A percentile compares a stretch with the other conserved stretches of the same genome.
Conservation (phyloP, 2,888 invertebrate species). For the Limnephilus rhombicus region DNA sequence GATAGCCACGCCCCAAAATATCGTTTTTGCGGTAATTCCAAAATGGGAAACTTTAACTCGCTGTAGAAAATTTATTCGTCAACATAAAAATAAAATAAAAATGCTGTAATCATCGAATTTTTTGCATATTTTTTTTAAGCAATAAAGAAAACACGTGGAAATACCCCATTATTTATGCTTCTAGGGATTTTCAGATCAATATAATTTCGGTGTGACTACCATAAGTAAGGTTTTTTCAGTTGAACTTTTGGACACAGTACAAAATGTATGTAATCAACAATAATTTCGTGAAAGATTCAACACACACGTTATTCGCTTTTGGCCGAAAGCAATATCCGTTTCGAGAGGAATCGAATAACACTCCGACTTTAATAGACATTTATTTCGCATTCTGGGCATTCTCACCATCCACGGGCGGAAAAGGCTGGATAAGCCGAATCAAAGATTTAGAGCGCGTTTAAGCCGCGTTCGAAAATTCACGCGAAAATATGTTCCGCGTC, state of each 20-base stretch:
- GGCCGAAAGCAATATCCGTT: conserved; percentile 1
- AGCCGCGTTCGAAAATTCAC: conserved; percentile 24
- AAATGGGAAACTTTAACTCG: too few relatives aligned
- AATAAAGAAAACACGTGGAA: too few relatives aligned
- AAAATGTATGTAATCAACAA: neutral
- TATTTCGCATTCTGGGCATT: neutral
- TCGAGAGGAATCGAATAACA: neutral
- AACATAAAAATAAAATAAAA: too few relatives aligned
- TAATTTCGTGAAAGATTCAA: neutral
- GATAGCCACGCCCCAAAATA: too few relatives aligned
- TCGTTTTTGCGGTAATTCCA: too few relatives aligned
- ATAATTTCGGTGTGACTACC: too few relatives aligned
- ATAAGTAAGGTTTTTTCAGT: neutral
- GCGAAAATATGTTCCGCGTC: conserved; percentile 27
- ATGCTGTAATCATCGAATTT: too few relatives aligned
- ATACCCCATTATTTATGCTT: too few relatives aligned
- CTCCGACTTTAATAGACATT: neutral
- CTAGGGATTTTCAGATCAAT: too few relatives aligned
- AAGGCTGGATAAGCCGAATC: neutral
- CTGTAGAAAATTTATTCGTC: too few relatives aligned
- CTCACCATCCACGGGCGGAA: neutral
- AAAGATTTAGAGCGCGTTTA: conserved; percentile 24
- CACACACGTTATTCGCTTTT: neutral
- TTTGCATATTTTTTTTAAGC: too few relatives aligned
- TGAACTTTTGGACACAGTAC: neutral